Conservation (phyloP, 2,113 vertebrate genomes). For the Pseudorasbora parva region DNA sequence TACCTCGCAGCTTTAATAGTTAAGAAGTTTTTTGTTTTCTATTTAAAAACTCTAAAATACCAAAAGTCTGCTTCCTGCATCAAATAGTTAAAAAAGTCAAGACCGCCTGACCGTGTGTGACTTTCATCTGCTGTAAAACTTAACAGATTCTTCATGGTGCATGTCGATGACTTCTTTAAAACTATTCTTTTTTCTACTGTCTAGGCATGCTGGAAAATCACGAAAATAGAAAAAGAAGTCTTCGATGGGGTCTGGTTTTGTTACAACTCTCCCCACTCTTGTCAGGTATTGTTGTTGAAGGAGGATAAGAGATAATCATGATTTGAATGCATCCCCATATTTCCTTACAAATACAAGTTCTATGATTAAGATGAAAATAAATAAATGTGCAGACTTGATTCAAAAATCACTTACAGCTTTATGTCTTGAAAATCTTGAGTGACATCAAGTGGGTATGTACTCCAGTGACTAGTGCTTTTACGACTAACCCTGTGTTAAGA, state of each 20-base stretch:
- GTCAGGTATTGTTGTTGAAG: conserved; percentile 4
- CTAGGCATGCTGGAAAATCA: conserved; percentile 22
- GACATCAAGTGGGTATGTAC: not conserved
- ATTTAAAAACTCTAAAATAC: no score
- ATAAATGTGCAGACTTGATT: not conserved
- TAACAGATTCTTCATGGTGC: not conserved
- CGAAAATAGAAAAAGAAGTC: not conserved
- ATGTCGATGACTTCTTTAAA: not conserved
- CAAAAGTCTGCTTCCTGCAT: not conserved
- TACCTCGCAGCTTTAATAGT: not conserved
- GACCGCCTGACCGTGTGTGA: not conserved
- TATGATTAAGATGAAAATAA: not conserved
- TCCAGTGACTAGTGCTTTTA: conserved; percentile 7
- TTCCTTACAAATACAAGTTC: not conserved
- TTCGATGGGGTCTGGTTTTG: not conserved
- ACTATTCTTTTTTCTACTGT: not conserved
- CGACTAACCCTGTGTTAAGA: not conserved
- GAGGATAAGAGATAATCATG: not conserved
- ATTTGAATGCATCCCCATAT: not conserved
- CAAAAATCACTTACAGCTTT: not conserved
- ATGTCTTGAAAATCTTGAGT: not conserved
- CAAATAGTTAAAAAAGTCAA: not conserved
- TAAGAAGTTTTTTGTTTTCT: no score
- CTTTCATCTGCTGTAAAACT: not conserved
- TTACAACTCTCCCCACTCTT: not conserved